Evolutionary conservation across 2,113 vertebrate genomes (phyloP), one percentile per base, ranked within the genome.

Genomic region (Cyprinus carpio): DNA sequence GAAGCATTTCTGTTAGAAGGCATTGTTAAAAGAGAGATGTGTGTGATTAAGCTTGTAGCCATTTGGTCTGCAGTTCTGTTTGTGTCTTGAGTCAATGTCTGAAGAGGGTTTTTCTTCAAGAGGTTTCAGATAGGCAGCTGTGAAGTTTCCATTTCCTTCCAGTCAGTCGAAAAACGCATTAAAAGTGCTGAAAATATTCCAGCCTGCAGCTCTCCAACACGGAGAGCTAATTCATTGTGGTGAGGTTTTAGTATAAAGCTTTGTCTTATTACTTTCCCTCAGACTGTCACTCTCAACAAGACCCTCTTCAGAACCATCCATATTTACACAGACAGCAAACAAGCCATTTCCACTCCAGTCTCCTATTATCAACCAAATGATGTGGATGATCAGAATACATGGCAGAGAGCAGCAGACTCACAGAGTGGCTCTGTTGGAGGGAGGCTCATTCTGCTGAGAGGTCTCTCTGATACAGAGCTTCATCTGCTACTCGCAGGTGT

Each of bases 301-400:
- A 34, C 27, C 62, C 62, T 69, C 62, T 81, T 34, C 80, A 81
- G 62, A 81, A 54, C 11, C 27, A 20, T 23, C 25, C 43, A 46
- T 40, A 56, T 51, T 65, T 51, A 77, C 43, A 67, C 58, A 77
- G 58, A 49, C 40, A 76, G 69, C 51, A 40, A 40, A 60, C 81
- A 40, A 83, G 56, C 51, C 72, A 54, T 77, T 64, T 25, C 25
- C 58, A 77, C 49, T 60, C 72, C 18, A 76, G 43, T 64, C 60
- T 65, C 25, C n/a, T 64, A 81, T 81, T 87, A 87, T 82, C 40
- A 75, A 60, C 46, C 86, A 83, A 87, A 84, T 80, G 43, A 87
- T 64, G 65, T 46, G 65, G 34, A 49, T 74, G 64, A 87, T 79
- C 82, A 34, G 65, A 87, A 83, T 29, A 25, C 54, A 72, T 86